phyloP scores from a whole-genome alignment of 2,113 vertebrate species.

The Melanotaenia duboulayi region DNA sequence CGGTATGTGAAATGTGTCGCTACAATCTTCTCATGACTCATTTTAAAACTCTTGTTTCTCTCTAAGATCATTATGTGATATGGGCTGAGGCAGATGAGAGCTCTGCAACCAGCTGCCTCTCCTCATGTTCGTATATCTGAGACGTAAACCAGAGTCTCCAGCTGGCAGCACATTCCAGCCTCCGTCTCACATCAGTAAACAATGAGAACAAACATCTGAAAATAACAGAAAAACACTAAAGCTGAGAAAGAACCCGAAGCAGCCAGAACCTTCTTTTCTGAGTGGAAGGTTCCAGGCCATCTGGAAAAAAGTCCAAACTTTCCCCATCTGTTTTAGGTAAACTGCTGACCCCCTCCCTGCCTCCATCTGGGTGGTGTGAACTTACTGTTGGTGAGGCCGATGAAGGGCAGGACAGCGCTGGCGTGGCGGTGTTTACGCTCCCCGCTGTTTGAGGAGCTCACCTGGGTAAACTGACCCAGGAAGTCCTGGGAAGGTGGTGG shows the following conservation, averaged over 20 bases:
- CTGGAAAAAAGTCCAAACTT: too few relatives aligned
- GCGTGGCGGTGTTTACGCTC: slow-evolving; percentile 72
- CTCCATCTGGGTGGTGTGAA: slow-evolving; percentile 16
- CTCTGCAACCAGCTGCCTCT: background rate
- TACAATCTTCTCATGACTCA: too few relatives aligned
- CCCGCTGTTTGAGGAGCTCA: slow-evolving; percentile 53
- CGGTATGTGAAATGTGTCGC: too few relatives aligned
- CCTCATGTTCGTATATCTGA: slow-evolving; percentile 27
- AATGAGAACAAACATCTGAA: slow-evolving; percentile 54
- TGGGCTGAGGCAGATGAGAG: background rate
- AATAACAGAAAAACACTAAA: slow-evolving; percentile 55
- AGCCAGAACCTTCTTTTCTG: too few relatives aligned
- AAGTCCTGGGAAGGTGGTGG: slow-evolving; percentile 39
- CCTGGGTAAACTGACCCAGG: slow-evolving; percentile 56
- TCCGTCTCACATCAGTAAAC: slow-evolving; percentile 68
- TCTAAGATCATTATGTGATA: too few relatives aligned
- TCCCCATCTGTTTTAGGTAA: background rate
- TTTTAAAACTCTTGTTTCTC: too few relatives aligned
- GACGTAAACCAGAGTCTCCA: slow-evolving; percentile 68
- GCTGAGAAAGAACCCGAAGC: background rate
- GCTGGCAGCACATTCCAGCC: slow-evolving; percentile 63
- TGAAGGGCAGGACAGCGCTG: slow-evolving; percentile 69
- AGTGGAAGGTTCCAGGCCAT: too few relatives aligned
- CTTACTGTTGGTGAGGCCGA: slow-evolving; percentile 74
- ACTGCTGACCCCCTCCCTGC: background rate